phyloP scores from a whole-genome alignment of 1,140 invertebrate genomes.

The Drosophila albomicans region DNA sequence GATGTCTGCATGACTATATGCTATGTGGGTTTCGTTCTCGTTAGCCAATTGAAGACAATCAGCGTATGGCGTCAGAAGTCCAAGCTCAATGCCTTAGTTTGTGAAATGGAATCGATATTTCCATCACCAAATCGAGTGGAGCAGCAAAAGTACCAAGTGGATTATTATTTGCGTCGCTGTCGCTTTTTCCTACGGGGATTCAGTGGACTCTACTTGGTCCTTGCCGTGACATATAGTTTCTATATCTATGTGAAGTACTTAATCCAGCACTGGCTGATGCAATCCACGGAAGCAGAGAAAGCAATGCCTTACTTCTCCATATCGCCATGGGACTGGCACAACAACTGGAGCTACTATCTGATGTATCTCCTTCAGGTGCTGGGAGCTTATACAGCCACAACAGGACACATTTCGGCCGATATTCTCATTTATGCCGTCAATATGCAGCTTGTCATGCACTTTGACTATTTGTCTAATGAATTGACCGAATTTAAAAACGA shows the following conservation, averaged over 20 bases:
- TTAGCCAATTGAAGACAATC: constrained; percentile 55
- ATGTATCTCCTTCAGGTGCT: constrained; percentile 38
- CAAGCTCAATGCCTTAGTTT: constrained; percentile 36
- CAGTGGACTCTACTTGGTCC: constrained; percentile 46
- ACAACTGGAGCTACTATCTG: constrained; percentile 55
- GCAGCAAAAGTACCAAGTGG: constrained; percentile 25
- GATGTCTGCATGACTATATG: constrained; percentile 57
- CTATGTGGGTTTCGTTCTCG: constrained; percentile 50
- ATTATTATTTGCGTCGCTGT: constrained; percentile 28
- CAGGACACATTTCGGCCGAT: constrained; percentile 57
- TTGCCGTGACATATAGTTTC: constrained; percentile 56
- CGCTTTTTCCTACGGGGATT: constrained; percentile 36
- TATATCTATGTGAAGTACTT: constrained; percentile 38
- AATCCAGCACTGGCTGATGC: constrained; percentile 43
- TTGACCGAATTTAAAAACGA: constrained; percentile 9
- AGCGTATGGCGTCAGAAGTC: constrained; percentile 42
- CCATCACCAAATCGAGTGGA: constrained; percentile 23
- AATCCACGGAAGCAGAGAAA: constrained; percentile 10
- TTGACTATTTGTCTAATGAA: constrained; percentile 43
- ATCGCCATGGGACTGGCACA: constrained; percentile 54
- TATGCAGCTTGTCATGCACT: constrained; percentile 65
- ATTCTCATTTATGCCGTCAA: constrained; percentile 44
- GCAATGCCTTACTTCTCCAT: constrained; percentile 43
- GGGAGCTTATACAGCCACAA: constrained; percentile 50
- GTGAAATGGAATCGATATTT: constrained; percentile 49